These are phyloP conservation scores for Prostheceraeus crozeri DNA, from an alignment of 2,888 invertebrate species.

Conservation along the genomic window DNA sequence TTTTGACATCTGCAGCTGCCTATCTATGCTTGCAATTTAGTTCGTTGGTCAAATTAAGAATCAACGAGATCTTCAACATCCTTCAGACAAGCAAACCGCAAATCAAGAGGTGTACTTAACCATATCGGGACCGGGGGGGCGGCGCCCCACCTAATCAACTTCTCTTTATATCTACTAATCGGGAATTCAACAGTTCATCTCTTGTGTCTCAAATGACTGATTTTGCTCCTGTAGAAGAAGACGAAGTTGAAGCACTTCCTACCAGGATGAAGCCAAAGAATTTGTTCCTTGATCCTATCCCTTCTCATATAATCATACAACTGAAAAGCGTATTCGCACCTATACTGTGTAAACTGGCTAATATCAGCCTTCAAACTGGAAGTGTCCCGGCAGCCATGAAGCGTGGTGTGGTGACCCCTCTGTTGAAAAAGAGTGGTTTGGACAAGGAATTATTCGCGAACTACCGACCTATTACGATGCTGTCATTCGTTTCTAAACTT, in stretches of 20 bases:
- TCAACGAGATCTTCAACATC: no score
- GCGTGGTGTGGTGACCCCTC: conserved; percentile 31
- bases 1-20: no score
- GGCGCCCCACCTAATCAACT: no score
- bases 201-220: no score
- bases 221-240: no score
- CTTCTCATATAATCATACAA: neutral
- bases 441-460: conserved; percentile 32
- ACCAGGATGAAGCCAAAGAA: neutral
- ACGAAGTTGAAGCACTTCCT: neutral
- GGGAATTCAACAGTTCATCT: no score
- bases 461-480: conserved; percentile 38
- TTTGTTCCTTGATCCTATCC: conserved; percentile 1
- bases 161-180: no score
- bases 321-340: conserved; percentile 2
- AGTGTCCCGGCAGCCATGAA: conserved; percentile 3
- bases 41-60: no score
- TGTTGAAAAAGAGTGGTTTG: conserved; percentile 35
- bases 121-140: no score
- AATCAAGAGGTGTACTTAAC: no score
- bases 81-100: no score
- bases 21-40: no score
- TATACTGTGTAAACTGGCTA: conserved; percentile 12
- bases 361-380: conserved; percentile 4
- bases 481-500: conserved; percentile 37